These are phyloP conservation scores for Galleria mellonella DNA, from an alignment of 1,140 invertebrate genomes.

Conservation along the genomic window DNA sequence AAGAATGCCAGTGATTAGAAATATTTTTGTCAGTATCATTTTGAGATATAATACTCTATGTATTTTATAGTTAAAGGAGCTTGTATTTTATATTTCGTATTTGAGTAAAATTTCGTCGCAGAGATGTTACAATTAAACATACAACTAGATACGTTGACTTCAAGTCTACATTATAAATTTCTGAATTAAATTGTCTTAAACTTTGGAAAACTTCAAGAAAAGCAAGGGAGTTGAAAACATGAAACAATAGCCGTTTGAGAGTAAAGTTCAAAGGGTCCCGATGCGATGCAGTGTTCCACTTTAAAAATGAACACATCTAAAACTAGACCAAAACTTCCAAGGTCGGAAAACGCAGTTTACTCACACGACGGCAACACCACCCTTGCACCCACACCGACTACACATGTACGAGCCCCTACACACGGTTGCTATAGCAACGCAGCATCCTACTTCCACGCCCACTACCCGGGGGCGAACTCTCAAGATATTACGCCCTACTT, in stretches of 20 bases:
- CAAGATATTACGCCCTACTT: conserved; percentile 71
- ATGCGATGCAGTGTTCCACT: conserved; percentile 5
- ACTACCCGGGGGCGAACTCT: conserved; percentile 65
- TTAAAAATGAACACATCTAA: conserved; percentile 13
- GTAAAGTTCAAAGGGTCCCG: conserved; percentile 9
- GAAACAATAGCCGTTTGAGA: conserved; percentile 5
- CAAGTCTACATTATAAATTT: too few relatives aligned
- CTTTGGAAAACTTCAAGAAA: too few relatives aligned
- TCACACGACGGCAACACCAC: conserved; percentile 30
- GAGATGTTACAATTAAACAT: too few relatives aligned
- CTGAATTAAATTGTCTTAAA: too few relatives aligned
- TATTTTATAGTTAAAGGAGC: too few relatives aligned
- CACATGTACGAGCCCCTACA: conserved; percentile 58
- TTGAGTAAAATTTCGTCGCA: too few relatives aligned
- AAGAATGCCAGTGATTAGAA: too few relatives aligned
- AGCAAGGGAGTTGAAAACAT: background rate
- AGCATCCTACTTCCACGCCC: conserved; percentile 70
- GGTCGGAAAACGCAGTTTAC: conserved; percentile 35
- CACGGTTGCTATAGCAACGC: conserved; percentile 64
- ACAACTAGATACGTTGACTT: too few relatives aligned
- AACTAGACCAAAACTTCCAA: conserved; percentile 66
- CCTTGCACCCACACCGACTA: conserved; percentile 38
- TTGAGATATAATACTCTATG: too few relatives aligned
- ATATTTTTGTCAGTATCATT: too few relatives aligned
- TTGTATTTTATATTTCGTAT: too few relatives aligned